A percentile compares a stretch with the other conserved stretches of the same genome.
Evolutionary conservation across 64 coral and sea anemone species (phyloP).

Genomic region (Orbicella faveolata): DNA sequence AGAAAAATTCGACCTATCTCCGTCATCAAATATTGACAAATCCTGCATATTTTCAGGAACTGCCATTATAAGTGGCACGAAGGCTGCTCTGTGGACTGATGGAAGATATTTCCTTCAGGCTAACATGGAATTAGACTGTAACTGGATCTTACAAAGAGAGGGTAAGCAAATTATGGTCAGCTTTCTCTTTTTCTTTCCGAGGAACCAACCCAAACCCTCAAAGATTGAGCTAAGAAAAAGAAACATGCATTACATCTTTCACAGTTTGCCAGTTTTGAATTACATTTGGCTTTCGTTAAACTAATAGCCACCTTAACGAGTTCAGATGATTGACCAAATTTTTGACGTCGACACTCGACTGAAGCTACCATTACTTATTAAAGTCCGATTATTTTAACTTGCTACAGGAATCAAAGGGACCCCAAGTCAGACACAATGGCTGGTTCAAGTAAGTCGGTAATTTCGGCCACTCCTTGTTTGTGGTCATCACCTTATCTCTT

Average conservation of each 20-base stretch:
- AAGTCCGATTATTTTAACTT: not conserved
- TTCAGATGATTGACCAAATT: no score
- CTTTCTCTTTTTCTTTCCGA: no score
- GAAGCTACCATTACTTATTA: no score
- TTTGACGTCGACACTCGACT: no score
- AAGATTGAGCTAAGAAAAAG: no score
- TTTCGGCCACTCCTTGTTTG: not conserved
- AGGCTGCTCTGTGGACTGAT: conserved; percentile 92
- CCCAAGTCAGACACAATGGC: conserved; percentile 15
- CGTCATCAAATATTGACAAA: not conserved
- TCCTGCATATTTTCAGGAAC: conserved; percentile 40
- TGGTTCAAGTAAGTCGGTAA: not conserved
- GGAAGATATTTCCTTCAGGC: conserved; percentile 93
- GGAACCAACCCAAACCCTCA: no score
- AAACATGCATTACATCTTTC: no score
- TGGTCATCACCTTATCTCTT: not conserved
- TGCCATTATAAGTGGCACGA: conserved; percentile 63
- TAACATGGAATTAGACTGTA: conserved; percentile 91
- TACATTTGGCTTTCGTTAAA: no score
- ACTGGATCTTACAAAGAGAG: conserved; percentile 83
- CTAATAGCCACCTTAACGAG: no score
- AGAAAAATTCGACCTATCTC: not conserved
- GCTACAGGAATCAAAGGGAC: conserved; percentile 14
- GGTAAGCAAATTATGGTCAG: not conserved
- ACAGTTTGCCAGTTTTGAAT: no score